Conservation (phyloP, 1,140 invertebrate genomes). For the Hyphantria cunea region DNA sequence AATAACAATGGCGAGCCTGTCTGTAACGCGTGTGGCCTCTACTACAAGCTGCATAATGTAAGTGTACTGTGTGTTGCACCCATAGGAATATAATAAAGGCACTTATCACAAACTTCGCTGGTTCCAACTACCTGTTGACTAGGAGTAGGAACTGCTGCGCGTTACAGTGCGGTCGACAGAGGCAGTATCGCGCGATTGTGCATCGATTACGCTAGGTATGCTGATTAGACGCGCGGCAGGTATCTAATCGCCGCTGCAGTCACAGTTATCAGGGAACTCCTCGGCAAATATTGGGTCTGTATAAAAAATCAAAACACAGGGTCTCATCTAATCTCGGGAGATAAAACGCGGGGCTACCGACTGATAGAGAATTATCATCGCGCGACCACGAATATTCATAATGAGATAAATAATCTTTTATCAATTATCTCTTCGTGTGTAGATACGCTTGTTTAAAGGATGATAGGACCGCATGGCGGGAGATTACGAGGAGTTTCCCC, state of each 20-base stretch:
- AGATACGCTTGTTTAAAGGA: conserved; percentile 80
- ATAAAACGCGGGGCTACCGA: conserved; percentile 79
- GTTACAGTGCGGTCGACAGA: conserved; percentile 30
- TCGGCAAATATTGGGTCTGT: conserved; percentile 75
- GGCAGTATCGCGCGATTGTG: conserved; percentile 40
- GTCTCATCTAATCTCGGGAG: conserved; percentile 80
- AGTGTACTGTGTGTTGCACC: conserved; percentile 65
- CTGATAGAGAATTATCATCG: conserved; percentile 80
- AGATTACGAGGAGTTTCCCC: conserved; percentile 76
- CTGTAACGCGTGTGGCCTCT: conserved; percentile 95
- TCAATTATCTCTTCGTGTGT: conserved; percentile 77
- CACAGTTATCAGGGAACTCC: conserved; percentile 78
- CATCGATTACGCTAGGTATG: conserved; percentile 46
- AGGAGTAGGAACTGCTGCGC: neutral
- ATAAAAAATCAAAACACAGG: conserved; percentile 80
- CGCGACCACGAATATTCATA: conserved; percentile 78
- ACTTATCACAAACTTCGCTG: neutral
- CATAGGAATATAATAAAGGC: no score
- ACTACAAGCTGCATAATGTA: conserved; percentile 94
- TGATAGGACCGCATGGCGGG: conserved; percentile 68
- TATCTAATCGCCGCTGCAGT: conserved; percentile 65
- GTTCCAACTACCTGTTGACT: neutral
- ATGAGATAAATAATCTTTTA: conserved; percentile 82
- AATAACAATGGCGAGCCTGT: conserved; percentile 95
- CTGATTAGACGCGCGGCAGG: conserved; percentile 38